phyloP scores from a whole-genome alignment of 2,113 vertebrate species.

The Pardalotus punctatus region DNA sequence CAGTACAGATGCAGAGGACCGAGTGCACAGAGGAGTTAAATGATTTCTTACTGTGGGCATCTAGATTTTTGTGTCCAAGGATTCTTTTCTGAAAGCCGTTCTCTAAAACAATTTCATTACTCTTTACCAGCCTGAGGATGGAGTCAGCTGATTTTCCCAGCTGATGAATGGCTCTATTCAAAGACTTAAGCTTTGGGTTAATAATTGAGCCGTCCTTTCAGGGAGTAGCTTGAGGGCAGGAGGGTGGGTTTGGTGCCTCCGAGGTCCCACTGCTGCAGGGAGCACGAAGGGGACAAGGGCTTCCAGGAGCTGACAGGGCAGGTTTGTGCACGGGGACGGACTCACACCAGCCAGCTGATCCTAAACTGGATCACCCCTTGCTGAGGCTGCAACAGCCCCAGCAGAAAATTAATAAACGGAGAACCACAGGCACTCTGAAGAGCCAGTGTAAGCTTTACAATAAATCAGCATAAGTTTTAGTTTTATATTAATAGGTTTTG shows the following conservation, averaged over 20 bases:
- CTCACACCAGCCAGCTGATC: not conserved
- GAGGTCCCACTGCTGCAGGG: not conserved
- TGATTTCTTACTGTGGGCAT: not conserved
- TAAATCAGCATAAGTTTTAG: not conserved
- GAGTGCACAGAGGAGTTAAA: not conserved
- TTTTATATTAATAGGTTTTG: not conserved
- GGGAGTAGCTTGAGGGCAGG: not conserved
- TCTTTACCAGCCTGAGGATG: conserved; percentile 79
- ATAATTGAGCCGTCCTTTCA: conserved; percentile 72
- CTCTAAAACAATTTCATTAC: conserved; percentile 76
- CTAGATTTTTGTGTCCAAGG: not conserved
- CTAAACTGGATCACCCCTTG: not conserved
- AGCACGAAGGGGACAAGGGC: not conserved
- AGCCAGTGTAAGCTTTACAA: not conserved
- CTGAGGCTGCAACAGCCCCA: not conserved
- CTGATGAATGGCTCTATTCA: conserved; percentile 81
- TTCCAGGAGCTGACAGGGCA: not conserved
- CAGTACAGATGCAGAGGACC: not conserved
- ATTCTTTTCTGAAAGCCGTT: not conserved
- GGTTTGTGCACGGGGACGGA: not conserved
- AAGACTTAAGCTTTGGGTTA: conserved; percentile 83
- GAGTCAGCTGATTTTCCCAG: conserved; percentile 86
- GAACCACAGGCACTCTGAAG: not conserved
- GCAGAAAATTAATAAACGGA: not conserved
- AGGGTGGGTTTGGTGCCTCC: not conserved